Evolutionary conservation across 1,140 invertebrate species (phyloP), one percentile per base, ranked within the genome.

Genomic region (Panagrolaimus sp.): DNA sequence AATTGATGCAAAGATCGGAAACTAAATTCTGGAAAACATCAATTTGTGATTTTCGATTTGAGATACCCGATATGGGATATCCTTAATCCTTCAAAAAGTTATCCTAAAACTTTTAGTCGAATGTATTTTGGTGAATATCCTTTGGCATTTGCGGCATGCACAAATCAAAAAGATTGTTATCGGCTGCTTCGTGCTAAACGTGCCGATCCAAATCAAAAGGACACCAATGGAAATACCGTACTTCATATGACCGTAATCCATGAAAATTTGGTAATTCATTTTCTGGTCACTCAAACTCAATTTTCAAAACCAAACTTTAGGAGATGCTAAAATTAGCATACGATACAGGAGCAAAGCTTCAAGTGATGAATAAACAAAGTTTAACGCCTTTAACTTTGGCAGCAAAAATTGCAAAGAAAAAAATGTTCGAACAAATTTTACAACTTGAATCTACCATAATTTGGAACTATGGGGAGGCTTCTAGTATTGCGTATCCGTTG

Each of bases 51-150:
- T 63, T 47, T 43, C 65, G 63, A 38, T 67, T 92, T 93, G 0
- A 84, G 96, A 26, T 21, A 38, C 7, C 32, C 7, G 32, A 4
- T 38, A 38, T 4, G 7, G 32, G 7, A 38, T 4, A 38, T 38
- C 7, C 7, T 38, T 4, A 38, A 38, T 38, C 7, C 32, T 21
- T 26, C 48, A 21, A n/a, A 58, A n/a, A 21, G 2, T 58, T 58
- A 12, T 28, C 12, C 12, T 26, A 21, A 1, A 7, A 21, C 12
- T 28, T 83, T 62, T 78, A 92, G 91, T 8, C 94, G 96, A 84
- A 93, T 96, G 0, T 98, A 98, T 84, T 97, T 94, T 91, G 95
- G 95, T 43, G 94, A 98, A 85, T 98, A 96, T 86, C 94, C 96
- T 0, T 84, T 97, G 14, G 90, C 89, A 64, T 98, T 98, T 86